A percentile compares a stretch with the other conserved stretches of the same genome.
Conservation (phyloP, 2,113 vertebrate species). For the Oenanthe melanoleuca region DNA sequence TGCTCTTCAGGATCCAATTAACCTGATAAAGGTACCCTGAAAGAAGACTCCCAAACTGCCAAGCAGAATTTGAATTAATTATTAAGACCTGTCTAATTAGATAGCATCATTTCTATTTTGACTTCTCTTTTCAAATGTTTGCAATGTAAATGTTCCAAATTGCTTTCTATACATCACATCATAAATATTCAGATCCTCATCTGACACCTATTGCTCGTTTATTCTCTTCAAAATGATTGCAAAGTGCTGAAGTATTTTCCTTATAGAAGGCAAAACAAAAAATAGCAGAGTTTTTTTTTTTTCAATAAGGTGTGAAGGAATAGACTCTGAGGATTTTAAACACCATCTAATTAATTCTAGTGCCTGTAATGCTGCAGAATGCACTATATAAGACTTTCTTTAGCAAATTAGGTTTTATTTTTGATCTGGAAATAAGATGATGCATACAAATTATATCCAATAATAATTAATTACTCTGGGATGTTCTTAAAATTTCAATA, state of each 20-base stretch:
- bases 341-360: constrained; percentile 54
- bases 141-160: constrained; percentile 6
- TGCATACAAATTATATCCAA: constrained; percentile 43
- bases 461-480: constrained; percentile 38
- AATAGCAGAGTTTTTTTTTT: background rate
- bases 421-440: constrained; percentile 53
- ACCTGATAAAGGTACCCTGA: background rate
- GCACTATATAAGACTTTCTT: constrained; percentile 17
- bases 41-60: background rate
- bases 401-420: constrained; percentile 56
- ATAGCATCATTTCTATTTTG: background rate
- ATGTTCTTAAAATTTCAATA: constrained; percentile 26
- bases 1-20: constrained; percentile 13
- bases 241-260: background rate
- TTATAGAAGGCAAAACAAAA: constrained; percentile 28
- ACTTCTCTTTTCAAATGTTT: constrained; percentile 20
- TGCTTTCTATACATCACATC: background rate
- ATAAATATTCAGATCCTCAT: constrained; percentile 42
- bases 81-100: background rate
- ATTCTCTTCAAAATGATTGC: background rate
- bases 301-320: constrained; percentile 41
- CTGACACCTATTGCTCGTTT: background rate
- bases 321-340: constrained; percentile 47
- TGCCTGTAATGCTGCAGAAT: background rate
- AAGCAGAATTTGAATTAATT: constrained; percentile 10